Conservation (phyloP, 1,140 invertebrate genomes). For the Listronotus bonariensis region DNA sequence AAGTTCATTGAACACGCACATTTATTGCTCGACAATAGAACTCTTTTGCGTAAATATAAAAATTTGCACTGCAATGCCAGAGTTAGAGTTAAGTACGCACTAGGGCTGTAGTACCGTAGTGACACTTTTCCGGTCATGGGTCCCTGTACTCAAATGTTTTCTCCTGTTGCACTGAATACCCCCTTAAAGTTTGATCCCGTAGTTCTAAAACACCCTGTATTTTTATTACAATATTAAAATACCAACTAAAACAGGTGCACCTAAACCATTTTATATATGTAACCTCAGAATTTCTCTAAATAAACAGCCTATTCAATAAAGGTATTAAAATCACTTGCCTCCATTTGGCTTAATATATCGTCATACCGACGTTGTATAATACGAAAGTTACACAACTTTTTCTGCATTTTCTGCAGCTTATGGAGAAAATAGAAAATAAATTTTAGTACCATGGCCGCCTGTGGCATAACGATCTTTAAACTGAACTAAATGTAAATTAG, state of each 20-base stretch:
- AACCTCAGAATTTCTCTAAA: slow-evolving; percentile 4
- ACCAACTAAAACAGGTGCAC: neutral
- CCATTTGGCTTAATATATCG: slow-evolving; percentile 4
- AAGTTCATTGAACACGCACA: too few species aligned
- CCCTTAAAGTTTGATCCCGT: too few species aligned
- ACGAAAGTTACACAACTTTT: slow-evolving; percentile 13
- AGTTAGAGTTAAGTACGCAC: too few species aligned
- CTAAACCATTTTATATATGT: neutral
- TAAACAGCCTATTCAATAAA: slow-evolving; percentile 11
- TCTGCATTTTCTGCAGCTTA: slow-evolving; percentile 7
- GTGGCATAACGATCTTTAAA: slow-evolving; percentile 10
- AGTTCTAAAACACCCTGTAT: too few species aligned
- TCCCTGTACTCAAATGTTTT: too few species aligned
- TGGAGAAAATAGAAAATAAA: slow-evolving; percentile 13
- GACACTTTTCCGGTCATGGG: too few species aligned
- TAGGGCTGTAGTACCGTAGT: too few species aligned
- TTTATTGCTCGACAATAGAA: too few species aligned
- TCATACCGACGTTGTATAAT: slow-evolving; percentile 2
- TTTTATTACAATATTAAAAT: too few species aligned
- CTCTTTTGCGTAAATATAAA: too few species aligned
- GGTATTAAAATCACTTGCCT: slow-evolving; percentile 8
- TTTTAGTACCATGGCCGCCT: slow-evolving; percentile 2
- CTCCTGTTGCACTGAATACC: too few species aligned
- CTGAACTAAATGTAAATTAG: slow-evolving; percentile 7
- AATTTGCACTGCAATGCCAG: too few species aligned